Evolutionary conservation across 2,113 vertebrate species (phyloP), one percentile per base, ranked within the genome.

Genomic region (Axis porcinus): DNA sequence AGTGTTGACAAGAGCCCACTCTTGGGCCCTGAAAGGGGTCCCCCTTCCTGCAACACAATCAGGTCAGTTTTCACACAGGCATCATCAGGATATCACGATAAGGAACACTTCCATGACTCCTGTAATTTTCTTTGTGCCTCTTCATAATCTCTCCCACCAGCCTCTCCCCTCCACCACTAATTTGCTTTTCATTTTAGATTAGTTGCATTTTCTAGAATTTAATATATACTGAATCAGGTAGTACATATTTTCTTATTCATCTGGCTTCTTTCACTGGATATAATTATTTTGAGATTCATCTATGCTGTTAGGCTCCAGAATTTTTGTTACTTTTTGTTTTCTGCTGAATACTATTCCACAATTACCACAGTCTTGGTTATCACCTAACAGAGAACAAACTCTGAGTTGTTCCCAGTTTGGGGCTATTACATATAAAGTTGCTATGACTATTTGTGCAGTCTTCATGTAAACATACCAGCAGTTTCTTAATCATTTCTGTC

Each of bases 161-260:
- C 47, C 16, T 33, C 4, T 21, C 27, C 5, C 58, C n/a, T 19
- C 52, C 27, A 86, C 54, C n/a, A 58, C 27, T n/a, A 33, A 86
- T 52, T 28, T 96, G 58, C n/a, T 94, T 87, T 87, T 64, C 67
- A 86, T 58, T 95, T 90, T 79, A 91, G 57, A 60, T 74, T 79
- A 93, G 60, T 8, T 40, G 2, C 28, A 93, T 36, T 93, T 86
- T 93, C 54, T 21, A 92, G 76, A 86, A 79, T 43, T 93, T 85
- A 78, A 88, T 47, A 45, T 23, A 58, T 43, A 58, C 0, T 13
- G 21, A 78, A 89, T 57, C 60, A 70, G 28, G 62, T 2, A 60
- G 19, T 50, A 70, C 5, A 30, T 40, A 76, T 12, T 76, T 57
- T 83, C n/a, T 54, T 64, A 47, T 16, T 83, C 45, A 40, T 60